These are phyloP conservation scores for Anguilla pacifica DNA, from an alignment of 2,797 vertebrate species.

Conservation along the genomic window DNA sequence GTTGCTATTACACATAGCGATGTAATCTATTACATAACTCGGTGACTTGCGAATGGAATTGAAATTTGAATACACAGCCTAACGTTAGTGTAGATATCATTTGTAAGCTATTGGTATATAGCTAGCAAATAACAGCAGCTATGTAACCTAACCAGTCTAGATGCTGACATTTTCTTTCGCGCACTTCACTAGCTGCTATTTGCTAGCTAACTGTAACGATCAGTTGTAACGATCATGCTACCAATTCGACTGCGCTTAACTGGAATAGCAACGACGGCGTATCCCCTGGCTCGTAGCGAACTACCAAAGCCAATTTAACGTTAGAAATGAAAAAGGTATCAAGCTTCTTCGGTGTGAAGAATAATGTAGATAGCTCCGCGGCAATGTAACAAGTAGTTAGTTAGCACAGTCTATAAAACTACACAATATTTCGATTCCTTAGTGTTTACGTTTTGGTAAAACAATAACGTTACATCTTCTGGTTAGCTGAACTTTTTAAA, in stretches of 20 bases:
- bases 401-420: neutral
- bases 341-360: too few species aligned
- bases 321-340: neutral
- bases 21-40: neutral
- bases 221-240: neutral
- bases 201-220: neutral
- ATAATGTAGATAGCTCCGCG: neutral
- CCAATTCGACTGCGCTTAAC: too few species aligned
- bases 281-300: neutral
- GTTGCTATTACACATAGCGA: neutral
- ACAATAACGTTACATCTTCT: neutral
- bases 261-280: neutral
- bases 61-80: neutral
- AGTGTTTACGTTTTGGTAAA: neutral
- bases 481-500: neutral
- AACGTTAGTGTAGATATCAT: neutral
- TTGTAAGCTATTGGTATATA: neutral
- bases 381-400: neutral
- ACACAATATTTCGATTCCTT: neutral
- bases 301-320: neutral
- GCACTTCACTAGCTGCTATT: neutral
- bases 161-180: neutral
- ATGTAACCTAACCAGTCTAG: neutral
- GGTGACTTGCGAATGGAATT: neutral
- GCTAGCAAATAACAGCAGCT: neutral